These are phyloP conservation scores for Steatocranus sp. DNA, from an alignment of 2,797 vertebrate genomes.

Conservation along the genomic window DNA sequence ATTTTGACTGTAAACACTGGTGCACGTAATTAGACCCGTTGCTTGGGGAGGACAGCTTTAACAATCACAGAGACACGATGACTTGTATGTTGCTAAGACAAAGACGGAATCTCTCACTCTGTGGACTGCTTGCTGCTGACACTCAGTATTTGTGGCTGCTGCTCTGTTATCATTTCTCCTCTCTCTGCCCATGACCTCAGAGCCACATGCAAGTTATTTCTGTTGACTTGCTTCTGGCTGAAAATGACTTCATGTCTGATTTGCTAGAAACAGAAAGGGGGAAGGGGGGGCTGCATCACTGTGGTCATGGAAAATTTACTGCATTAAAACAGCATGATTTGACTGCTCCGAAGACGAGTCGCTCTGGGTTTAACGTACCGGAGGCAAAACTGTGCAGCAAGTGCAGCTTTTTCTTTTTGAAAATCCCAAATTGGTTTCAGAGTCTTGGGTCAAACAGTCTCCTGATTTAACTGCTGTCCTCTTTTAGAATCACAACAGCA, in stretches of 20 bases:
- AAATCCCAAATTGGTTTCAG: neutral
- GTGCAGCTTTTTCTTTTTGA: neutral
- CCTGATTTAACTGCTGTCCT: neutral
- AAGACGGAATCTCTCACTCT: constrained; percentile 6
- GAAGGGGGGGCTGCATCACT: neutral
- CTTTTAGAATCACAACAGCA: neutral
- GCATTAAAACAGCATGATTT: constrained; percentile 19
- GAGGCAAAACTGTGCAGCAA: neutral
- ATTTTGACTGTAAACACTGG: neutral
- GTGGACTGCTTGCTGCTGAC: constrained; percentile 36
- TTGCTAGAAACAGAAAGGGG: constrained; percentile 22
- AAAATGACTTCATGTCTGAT: constrained; percentile 72
- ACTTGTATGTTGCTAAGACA: constrained; percentile 22
- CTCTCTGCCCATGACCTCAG: constrained; percentile 62
- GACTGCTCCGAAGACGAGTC: neutral
- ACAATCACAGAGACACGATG: neutral
- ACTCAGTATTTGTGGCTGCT: constrained; percentile 37
- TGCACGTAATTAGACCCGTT: neutral
- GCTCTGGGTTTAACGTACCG: neutral
- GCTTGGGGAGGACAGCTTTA: neutral
- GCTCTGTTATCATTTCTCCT: constrained; percentile 63
- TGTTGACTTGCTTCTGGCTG: constrained; percentile 60
- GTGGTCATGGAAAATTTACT: constrained; percentile 7
- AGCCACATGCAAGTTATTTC: constrained; percentile 67
- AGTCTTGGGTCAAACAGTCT: neutral